Evolutionary conservation across 2,113 vertebrate species (phyloP).

Genomic region (Cyanoramphus novaezelandiae): DNA sequence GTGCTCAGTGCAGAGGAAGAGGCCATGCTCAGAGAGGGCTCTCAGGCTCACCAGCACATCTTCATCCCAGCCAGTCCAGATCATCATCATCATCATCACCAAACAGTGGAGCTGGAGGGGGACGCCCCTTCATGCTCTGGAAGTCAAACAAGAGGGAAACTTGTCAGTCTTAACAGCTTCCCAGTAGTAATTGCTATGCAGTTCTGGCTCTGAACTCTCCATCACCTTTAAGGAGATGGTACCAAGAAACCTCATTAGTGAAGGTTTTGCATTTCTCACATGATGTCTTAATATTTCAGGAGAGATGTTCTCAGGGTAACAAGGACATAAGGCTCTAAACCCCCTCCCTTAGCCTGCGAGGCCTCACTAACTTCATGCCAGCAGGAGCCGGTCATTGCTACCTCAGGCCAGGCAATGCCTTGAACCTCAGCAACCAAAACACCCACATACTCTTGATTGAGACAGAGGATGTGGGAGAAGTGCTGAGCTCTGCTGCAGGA

Average conservation of each 20-base stretch:
- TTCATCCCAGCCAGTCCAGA: conserved; percentile 90
- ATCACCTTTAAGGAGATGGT: not conserved
- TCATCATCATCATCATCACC: conserved; percentile 88
- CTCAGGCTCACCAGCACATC: not conserved
- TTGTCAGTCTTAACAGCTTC: not conserved
- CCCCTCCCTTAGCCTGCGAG: not conserved
- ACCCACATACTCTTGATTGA: not conserved
- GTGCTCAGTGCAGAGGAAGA: not conserved
- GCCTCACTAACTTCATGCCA: not conserved
- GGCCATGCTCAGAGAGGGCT: not conserved
- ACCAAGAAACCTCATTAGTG: not conserved
- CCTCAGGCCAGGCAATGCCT: not conserved
- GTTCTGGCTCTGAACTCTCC: not conserved
- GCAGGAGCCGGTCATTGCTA: not conserved
- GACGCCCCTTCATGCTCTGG: conserved; percentile 92
- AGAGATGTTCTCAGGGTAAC: not conserved
- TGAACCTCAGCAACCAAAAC: not conserved
- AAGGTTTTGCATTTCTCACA: not conserved
- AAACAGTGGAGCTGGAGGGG: conserved; percentile 89
- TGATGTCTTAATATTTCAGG: not conserved
- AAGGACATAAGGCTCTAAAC: not conserved
- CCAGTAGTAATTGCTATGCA: not conserved
- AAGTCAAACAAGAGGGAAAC: conserved; percentile 19
- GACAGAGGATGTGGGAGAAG: rapidly evolving
- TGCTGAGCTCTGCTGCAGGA: not conserved